These are phyloP conservation scores for Edolisoma coerulescens DNA, from an alignment of 2,113 vertebrate species.

Conservation along the genomic window DNA sequence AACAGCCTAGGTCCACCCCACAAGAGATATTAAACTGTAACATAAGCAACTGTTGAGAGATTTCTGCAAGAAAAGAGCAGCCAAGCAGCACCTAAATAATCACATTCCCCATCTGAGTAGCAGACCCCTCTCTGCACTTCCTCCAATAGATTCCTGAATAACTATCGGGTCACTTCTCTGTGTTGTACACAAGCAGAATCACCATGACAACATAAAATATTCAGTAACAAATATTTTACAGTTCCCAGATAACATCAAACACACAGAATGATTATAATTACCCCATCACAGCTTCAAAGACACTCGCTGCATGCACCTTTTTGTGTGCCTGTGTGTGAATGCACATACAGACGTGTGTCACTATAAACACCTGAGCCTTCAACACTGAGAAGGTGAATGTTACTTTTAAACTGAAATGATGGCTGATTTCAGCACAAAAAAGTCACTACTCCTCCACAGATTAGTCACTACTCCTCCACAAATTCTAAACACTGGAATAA, in stretches of 20 bases:
- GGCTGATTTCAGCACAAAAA: neutral
- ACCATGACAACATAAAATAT: slow-evolving; percentile 19
- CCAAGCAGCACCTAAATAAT: neutral
- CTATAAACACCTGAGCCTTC: slow-evolving; percentile 41
- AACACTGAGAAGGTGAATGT: slow-evolving; percentile 43
- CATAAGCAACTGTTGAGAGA: neutral
- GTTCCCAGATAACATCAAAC: slow-evolving; percentile 66
- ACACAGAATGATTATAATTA: slow-evolving; percentile 63
- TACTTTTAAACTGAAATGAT: neutral
- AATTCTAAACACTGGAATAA: neutral
- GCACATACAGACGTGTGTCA: neutral
- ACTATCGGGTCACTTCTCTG: neutral
- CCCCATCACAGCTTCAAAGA: slow-evolving; percentile 71
- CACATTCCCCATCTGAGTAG: neutral
- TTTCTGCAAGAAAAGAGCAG: neutral
- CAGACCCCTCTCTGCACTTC: neutral
- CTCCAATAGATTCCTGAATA: neutral
- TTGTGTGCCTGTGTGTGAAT: neutral
- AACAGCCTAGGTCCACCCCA: neutral
- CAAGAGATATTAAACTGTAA: neutral
- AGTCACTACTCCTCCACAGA: neutral
- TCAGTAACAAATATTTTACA: neutral
- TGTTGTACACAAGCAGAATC: neutral
- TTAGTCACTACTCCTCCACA: neutral
- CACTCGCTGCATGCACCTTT: neutral